Evolutionary conservation across 2,888 invertebrate species (phyloP).

Genomic region (Acholoe squamosa): DNA sequence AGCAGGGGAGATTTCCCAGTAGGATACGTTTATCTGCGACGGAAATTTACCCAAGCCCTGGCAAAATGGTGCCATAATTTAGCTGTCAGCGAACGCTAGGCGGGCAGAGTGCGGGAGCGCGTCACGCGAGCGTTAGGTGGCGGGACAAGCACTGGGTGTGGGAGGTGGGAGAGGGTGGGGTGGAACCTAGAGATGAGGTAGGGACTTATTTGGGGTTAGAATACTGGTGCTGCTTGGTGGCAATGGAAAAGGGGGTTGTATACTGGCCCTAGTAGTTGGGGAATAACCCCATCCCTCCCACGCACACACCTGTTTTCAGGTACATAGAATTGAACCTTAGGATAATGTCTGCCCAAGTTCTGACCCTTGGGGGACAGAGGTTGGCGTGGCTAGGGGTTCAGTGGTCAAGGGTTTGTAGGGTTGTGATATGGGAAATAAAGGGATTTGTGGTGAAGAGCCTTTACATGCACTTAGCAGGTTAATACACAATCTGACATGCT

Average conservation of each 20-base stretch:
- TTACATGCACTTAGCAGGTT: too few relatives aligned
- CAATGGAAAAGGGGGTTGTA: neutral
- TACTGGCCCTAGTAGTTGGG: too few relatives aligned
- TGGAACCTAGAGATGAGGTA: neutral
- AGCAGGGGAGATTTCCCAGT: conserved; percentile 61
- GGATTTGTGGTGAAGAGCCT: too few relatives aligned
- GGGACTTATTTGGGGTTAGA: neutral
- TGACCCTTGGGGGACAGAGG: too few relatives aligned
- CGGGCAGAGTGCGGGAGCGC: neutral
- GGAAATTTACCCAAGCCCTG: conserved; percentile 61
- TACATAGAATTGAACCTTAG: too few relatives aligned
- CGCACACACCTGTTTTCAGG: too few relatives aligned
- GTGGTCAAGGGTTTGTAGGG: too few relatives aligned
- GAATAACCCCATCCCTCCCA: too few relatives aligned
- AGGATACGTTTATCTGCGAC: conserved; percentile 55
- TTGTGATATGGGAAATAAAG: too few relatives aligned
- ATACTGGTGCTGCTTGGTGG: neutral
- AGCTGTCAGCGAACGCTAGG: conserved; percentile 54
- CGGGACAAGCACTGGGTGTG: neutral
- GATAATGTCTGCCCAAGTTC: too few relatives aligned
- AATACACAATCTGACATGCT: too few relatives aligned
- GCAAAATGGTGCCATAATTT: conserved; percentile 62
- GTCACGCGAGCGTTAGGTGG: conserved; percentile 27
- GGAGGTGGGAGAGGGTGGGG: neutral
- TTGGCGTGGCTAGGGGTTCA: too few relatives aligned